Evolutionary conservation across 2,797 vertebrate genomes (phyloP), one percentile per base, ranked within the genome.

Genomic region (Ctenochaetus hawaiiensis): DNA sequence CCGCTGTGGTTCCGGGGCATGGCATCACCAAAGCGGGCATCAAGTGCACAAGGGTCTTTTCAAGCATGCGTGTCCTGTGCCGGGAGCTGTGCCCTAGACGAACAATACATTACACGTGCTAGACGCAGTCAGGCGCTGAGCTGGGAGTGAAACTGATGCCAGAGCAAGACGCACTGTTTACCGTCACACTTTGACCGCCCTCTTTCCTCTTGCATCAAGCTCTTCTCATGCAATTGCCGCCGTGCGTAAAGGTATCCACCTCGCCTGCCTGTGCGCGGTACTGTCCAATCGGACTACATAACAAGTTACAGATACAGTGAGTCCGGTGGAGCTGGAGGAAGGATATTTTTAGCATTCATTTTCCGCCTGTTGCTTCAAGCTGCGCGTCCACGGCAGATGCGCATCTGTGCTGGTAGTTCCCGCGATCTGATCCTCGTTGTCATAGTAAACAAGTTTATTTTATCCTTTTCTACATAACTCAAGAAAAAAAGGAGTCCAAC

Each of bases 1-100:
- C 96, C 96, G 91, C 96, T 94, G 95, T 96, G 96, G 92, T 95
- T 96, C 91, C 96, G 96, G 95, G 97, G 97, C 97, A 98, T 99
- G 94, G 96, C 97, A 97, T 97, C 96, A 96, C 95, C 95, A 90
- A 75, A 89, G 86, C 89, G 87, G 84, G 86, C 79, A 80, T 88
- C 71, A 67, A 88, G 88, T 86, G 92, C 86, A 73, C 80, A 41
- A 54, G 71, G 78, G 72, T 89, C 75, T 79, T 53, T 49, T 72
- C 76, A 57, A 81, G 86, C 91, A 93, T 91, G 91, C 89, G 30
- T 34, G 30, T 34, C 30, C 30, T 34, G 92, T 82, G 62, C 34
- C 39, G 49, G 56, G 12, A 48, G 43, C 61, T 8, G 17, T 48
- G 17, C 41, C 30, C 30, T 34, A 6, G 30, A 49, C 72, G 9